phyloP scores from a whole-genome alignment of 2,797 vertebrate genomes.

The Tachyglossus aculeatus region DNA sequence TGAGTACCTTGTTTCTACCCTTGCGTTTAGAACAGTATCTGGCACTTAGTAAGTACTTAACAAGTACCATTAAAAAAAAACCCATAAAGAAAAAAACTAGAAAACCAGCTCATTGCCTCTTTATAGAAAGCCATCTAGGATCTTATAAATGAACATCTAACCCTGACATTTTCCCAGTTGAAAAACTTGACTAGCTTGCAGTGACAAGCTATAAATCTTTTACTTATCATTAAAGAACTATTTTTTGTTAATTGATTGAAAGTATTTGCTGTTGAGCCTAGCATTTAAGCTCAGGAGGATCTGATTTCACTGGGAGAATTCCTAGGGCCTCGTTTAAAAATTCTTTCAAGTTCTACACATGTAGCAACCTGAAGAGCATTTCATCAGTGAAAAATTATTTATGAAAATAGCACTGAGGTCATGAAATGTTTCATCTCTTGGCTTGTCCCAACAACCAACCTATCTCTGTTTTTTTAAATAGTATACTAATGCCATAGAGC shows the following conservation, averaged over 20 bases:
- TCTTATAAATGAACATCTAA: too few relatives aligned
- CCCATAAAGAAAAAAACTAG: too few relatives aligned
- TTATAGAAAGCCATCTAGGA: too few relatives aligned
- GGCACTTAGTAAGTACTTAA: too few relatives aligned
- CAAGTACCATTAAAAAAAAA: too few relatives aligned
- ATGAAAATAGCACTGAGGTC: background rate
- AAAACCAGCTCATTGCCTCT: too few relatives aligned
- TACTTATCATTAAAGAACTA: too few relatives aligned
- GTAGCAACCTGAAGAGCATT: background rate
- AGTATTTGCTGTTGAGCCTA: background rate
- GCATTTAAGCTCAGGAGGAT: too few relatives aligned
- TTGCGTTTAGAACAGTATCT: too few relatives aligned
- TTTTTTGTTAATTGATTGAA: slow-evolving; percentile 11
- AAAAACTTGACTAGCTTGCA: background rate
- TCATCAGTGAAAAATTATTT: slow-evolving; percentile 1
- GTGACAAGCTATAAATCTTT: accelerated
- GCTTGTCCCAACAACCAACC: slow-evolving; percentile 36
- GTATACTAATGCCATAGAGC: slow-evolving; percentile 7
- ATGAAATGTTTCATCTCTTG: slow-evolving; percentile 32
- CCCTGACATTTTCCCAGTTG: background rate
- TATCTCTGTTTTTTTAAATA: slow-evolving; percentile 10
- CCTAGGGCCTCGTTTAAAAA: background rate
- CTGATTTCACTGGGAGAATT: background rate
- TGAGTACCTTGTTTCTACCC: too few relatives aligned
- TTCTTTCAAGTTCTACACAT: background rate